Percentiles rank a stretch among this genome's conserved stretches.
Conservation (phyloP, 2,113 vertebrate species). For the Climacteris rufus region DNA sequence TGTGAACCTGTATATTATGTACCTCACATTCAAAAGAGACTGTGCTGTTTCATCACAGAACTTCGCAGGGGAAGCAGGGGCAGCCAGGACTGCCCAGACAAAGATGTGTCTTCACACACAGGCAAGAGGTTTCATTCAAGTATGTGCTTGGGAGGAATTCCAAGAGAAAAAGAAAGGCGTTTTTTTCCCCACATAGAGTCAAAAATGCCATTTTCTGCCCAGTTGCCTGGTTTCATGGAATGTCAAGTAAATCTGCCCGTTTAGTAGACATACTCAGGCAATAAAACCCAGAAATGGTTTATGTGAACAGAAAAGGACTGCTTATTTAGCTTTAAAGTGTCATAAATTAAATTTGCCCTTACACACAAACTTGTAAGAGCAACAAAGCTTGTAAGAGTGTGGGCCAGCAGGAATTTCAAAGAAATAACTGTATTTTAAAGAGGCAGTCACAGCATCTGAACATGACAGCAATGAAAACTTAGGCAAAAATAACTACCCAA, state of each 20-base stretch:
- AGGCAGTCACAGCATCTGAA: neutral
- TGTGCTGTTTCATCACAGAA: neutral
- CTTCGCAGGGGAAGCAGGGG: fast-evolving
- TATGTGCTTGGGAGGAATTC: neutral
- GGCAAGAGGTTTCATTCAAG: neutral
- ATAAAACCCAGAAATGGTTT: neutral
- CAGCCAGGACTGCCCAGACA: neutral
- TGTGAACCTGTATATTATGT: fast-evolving
- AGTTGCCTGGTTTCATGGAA: neutral
- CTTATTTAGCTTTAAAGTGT: neutral
- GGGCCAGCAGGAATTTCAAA: neutral
- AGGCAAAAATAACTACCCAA: neutral
- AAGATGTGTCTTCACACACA: neutral
- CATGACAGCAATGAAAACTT: neutral
- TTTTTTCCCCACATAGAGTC: neutral
- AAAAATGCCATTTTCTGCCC: neutral
- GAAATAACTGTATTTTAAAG: neutral
- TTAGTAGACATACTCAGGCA: neutral
- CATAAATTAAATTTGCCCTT: neutral
- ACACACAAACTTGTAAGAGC: neutral
- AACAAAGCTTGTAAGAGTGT: neutral
- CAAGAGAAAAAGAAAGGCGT: neutral
- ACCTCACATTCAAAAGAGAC: neutral
- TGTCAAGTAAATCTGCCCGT: neutral
- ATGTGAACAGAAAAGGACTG: neutral